Conservation (phyloP, 2,888 invertebrate genomes). For the Lottia scabra region DNA sequence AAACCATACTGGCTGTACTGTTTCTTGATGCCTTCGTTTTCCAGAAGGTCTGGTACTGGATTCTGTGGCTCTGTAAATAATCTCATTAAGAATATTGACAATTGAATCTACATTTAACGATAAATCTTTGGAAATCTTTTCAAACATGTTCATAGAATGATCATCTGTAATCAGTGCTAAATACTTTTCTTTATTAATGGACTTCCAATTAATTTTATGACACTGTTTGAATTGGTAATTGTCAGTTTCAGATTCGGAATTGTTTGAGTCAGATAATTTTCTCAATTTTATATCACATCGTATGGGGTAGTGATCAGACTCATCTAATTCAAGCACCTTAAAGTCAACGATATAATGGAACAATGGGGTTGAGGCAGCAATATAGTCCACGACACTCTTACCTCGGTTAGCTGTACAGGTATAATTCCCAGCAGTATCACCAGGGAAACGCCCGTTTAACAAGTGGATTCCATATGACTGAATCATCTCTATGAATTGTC, state of each 20-base stretch:
- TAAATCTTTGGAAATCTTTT: neutral
- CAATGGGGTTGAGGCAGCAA: neutral
- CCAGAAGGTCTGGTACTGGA: neutral
- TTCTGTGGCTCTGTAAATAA: constrained; percentile 1
- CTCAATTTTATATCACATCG: neutral
- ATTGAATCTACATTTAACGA: neutral
- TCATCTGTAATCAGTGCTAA: neutral
- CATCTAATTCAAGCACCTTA: neutral
- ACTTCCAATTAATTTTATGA: too few species aligned
- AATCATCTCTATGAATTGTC: too few species aligned
- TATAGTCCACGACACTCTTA: neutral
- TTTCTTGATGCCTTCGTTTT: neutral
- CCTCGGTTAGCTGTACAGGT: neutral
- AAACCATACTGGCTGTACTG: neutral
- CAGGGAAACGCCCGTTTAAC: too few species aligned
- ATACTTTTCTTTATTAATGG: neutral
- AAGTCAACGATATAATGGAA: neutral
- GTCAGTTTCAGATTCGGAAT: too few species aligned
- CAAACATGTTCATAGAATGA: neutral
- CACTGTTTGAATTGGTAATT: too few species aligned
- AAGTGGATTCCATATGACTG: too few species aligned
- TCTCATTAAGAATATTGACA: neutral
- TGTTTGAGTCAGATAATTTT: too few species aligned
- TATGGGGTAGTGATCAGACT: constrained; percentile 1
- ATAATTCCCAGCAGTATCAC: neutral